Evolutionary conservation across 2,113 vertebrate species (phyloP), one percentile per base, ranked within the genome.

Genomic region (Sigmodon hispidus): DNA sequence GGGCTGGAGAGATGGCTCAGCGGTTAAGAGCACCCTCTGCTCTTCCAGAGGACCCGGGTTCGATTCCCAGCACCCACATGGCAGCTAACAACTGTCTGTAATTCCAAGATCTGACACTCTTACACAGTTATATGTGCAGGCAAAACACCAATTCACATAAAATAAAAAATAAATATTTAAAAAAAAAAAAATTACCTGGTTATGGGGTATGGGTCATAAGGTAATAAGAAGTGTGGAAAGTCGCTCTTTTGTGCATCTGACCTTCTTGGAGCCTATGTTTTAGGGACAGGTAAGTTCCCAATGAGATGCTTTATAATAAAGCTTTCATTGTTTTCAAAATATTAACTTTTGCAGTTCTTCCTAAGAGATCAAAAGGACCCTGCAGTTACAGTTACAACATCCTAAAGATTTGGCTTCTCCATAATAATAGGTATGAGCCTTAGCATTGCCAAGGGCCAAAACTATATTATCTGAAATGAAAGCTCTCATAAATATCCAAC

Each of bases 401-500:
- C 98, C 98, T 97, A 97, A 98, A 98, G 97, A 98, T 98, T 98
- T 97, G 97, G 98, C 96, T 98, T 97, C 95, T 92, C 97, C 65
- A 97, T 98, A 98, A 98, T 98, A 98, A 98, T 95, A 97, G 97
- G 96, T 83, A 97, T 97, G 96, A 98, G 97, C 91, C 96, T 96
- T 93, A 93, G 88, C 96, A 96, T 96, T 0, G 97, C 98, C 96
- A 98, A 19, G 83, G 98, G 98, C 98, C 98, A 97, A 97, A 98
- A 10, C 94, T 97, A 3, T 98, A 98, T 98, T 98, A 98, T 98
- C 97, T 98, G 98, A 98, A 98, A 98, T 98, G 96, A 98, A 98
- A 98, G 95, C 98, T 98, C 98, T 98, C 97, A 98, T 98, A 98
- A 98, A 98, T 98, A 98, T 98, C 98, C 96, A 98, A 96, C 97